Evolutionary conservation across 1,140 invertebrate genomes (phyloP), one percentile per base, ranked within the genome.

Genomic region (Helicorthomorpha holstii): DNA sequence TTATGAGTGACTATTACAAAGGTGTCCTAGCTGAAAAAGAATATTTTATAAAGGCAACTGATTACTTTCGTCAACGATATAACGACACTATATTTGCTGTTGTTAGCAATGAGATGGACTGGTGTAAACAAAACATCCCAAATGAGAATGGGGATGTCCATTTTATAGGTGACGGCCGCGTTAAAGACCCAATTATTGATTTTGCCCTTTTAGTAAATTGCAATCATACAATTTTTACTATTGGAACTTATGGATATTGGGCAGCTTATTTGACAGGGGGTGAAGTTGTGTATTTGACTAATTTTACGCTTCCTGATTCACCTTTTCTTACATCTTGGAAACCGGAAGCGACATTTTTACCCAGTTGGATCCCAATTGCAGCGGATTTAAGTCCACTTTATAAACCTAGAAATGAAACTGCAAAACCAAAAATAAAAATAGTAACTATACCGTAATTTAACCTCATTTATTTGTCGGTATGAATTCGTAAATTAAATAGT

Each of bases 81-180:
- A 10, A 3, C 7, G 53, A 60, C 27, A 66, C 70, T 1, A 55
- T 76, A 7, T 80, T 79, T 59, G 58, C 78, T 23, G 68, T 78
- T 2, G 69, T 76, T 29, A 79, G 76, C 59, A 77, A 80, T 59
- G 78, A 78, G 58, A 73, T 76, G 43, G 56, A 53, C 2, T 79
- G 77, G 77, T 78, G 76, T 61, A 68, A 70, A 19, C 34, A 53
- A 21, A 53, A 64, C 34, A 27, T 64, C 3, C n/a, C 47, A 29
- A 61, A 60, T 22, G 60, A 55, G 16, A 57, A 61, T 29, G 64
- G 63, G 34, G 62, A 67, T 43, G 69, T 71, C 55, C 68, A 75
- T 16, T 71, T 64, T 54, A 70, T 76, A 27, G 60, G 72, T 1
- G 70, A 69, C 16, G 64, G 69, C 34, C 56, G 63, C 19, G 14